phyloP scores from a whole-genome alignment of 1,140 invertebrate species.

The Drosophila dunni region DNA sequence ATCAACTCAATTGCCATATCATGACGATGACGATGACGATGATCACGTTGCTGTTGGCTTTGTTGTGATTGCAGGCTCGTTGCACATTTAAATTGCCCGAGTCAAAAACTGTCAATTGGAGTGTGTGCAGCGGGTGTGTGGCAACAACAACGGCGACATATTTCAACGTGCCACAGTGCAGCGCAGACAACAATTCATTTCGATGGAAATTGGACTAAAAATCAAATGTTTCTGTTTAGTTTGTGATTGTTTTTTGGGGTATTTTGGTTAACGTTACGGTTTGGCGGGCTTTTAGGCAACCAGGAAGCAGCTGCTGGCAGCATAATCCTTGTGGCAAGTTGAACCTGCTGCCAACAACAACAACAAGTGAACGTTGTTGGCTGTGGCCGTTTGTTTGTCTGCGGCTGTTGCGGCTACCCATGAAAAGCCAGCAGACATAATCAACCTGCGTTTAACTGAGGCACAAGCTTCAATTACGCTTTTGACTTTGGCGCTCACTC shows the following conservation, averaged over 20 bases:
- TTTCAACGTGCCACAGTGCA: constrained; percentile 48
- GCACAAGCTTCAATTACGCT: constrained; percentile 77
- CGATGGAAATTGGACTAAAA: constrained; percentile 9
- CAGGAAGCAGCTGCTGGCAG: constrained; percentile 44
- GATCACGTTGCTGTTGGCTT: no score
- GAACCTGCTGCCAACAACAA: constrained; percentile 39
- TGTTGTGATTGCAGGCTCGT: constrained; percentile 26
- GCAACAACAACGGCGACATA: constrained; percentile 34
- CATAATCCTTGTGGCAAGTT: constrained; percentile 54
- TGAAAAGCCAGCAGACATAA: constrained; percentile 76
- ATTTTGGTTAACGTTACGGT: constrained; percentile 36
- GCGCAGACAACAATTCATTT: constrained; percentile 23
- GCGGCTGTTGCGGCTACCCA: constrained; percentile 41
- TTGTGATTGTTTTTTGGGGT: constrained; percentile 1
- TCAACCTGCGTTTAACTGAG: constrained; percentile 72
- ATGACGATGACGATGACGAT: constrained; percentile 6
- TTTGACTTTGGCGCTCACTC: constrained; percentile 58
- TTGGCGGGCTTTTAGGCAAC: constrained; percentile 48
- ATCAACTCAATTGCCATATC: constrained; percentile 71
- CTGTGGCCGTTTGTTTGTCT: constrained; percentile 17
- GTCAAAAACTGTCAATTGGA: constrained; percentile 50
- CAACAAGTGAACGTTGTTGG: constrained; percentile 15
- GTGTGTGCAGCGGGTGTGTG: constrained; percentile 5
- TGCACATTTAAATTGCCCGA: constrained; percentile 74
- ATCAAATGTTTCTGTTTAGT: constrained; percentile 35